Conservation (phyloP, 2,113 vertebrate species). For the Nerophis lumbriciformis region DNA sequence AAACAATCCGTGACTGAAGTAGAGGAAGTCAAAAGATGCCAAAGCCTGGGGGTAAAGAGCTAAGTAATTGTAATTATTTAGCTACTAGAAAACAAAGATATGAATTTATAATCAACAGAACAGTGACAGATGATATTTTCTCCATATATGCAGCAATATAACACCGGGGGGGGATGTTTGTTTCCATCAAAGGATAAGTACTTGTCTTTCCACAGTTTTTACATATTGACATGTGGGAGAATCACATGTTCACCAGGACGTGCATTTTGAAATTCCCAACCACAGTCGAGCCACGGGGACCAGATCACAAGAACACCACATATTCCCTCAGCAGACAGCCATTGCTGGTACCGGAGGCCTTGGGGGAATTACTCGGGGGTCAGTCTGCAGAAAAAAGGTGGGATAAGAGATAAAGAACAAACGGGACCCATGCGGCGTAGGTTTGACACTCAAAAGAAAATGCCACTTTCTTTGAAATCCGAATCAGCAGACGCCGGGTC, state of each 20-base stretch:
- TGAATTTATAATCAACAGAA: conserved; percentile 52
- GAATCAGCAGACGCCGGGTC: conserved; percentile 50
- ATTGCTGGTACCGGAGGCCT: conserved; percentile 23
- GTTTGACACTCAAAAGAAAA: conserved; percentile 51
- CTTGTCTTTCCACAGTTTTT: conserved; percentile 18
- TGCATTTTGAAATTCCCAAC: conserved; percentile 24
- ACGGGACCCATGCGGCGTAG: conserved; percentile 23
- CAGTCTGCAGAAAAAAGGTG: conserved; percentile 30
- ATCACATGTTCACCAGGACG: conserved; percentile 12
- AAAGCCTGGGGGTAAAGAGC: conserved; percentile 66
- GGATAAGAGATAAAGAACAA: conserved; percentile 37
- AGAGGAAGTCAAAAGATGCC: conserved; percentile 67
- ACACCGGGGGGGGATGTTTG: not conserved
- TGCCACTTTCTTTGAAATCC: conserved; percentile 55
- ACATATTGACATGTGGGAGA: conserved; percentile 14
- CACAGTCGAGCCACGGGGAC: conserved; percentile 24
- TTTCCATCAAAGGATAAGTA: conserved; percentile 23
- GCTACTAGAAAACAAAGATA: conserved; percentile 56
- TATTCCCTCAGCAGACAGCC: conserved; percentile 44
- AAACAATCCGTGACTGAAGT: conserved; percentile 65
- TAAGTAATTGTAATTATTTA: conserved; percentile 70
- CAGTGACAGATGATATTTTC: conserved; percentile 35
- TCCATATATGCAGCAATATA: conserved; percentile 20
- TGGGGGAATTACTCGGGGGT: conserved; percentile 51
- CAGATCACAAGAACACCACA: conserved; percentile 21